Evolutionary conservation across 2,888 invertebrate genomes (phyloP).

Genomic region (Acanthosepion lycidas): DNA sequence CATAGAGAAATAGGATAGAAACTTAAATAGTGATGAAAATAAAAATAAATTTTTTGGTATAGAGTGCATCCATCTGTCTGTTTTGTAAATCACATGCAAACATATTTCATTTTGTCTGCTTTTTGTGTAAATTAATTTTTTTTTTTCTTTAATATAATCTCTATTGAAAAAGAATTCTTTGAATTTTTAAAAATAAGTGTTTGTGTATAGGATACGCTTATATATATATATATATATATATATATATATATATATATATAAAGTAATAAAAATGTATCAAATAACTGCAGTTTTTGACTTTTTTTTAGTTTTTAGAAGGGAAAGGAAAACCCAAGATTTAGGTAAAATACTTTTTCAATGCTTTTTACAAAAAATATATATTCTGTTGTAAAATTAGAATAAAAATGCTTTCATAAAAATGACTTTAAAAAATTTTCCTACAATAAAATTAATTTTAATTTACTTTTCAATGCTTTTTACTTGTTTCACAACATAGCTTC

Average conservation of each 20-base stretch:
- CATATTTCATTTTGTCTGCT: neutral
- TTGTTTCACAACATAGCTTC: neutral
- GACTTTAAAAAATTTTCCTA: neutral
- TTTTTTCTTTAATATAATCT: neutral
- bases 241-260: neutral
- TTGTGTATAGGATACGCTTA: neutral
- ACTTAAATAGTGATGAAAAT: neutral
- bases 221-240: too few relatives aligned
- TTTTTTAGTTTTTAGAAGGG: too few relatives aligned
- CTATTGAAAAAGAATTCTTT: neutral
- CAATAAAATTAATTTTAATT: neutral
- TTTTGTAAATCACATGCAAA: neutral
- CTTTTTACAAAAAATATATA: neutral
- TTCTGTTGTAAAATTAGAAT: neutral
- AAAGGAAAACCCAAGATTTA: too few relatives aligned
- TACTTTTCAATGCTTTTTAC: neutral
- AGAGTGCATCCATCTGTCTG: neutral
- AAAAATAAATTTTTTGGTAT: neutral
- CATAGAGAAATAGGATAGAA: neutral
- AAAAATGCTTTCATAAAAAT: too few relatives aligned
- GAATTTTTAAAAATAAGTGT: neutral
- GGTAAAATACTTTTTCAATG: neutral
- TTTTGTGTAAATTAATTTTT: neutral
- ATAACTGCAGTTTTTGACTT: too few relatives aligned
- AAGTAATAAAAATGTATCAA: neutral